phyloP scores from a whole-genome alignment of 2,888 invertebrate genomes.

The Acleris cristana region DNA sequence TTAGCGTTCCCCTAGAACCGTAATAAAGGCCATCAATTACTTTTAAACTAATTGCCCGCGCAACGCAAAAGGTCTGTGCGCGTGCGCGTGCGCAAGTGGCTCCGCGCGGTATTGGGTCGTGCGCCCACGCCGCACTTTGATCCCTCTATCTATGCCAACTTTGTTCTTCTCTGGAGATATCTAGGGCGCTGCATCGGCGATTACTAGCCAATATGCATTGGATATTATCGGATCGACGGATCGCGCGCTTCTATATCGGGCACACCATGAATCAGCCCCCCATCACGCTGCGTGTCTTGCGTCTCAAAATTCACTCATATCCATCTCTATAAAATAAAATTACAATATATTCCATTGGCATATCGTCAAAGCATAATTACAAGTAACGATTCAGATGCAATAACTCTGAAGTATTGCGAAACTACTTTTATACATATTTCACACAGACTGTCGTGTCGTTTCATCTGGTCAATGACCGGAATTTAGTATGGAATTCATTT shows the following conservation, averaged over 20 bases:
- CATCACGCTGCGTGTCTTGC: conserved; percentile 20
- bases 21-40: conserved; percentile 56
- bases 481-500: conserved; percentile 10
- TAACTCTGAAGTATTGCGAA: conserved; percentile 5
- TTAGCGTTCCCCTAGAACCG: conserved; percentile 47
- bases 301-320: not conserved
- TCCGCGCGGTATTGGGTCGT: conserved; percentile 74
- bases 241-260: conserved; percentile 42
- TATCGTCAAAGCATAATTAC: not conserved
- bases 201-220: conserved; percentile 55
- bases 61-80: conserved; percentile 71
- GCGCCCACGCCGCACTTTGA: conserved; percentile 82
- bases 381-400: not conserved
- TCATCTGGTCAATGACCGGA: conserved; percentile 48
- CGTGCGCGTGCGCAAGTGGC: conserved; percentile 54
- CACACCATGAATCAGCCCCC: conserved; percentile 41
- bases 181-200: conserved; percentile 70
- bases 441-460: conserved; percentile 16
- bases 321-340: not conserved
- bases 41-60: conserved; percentile 60
- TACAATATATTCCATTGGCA: not conserved
- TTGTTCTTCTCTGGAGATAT: conserved; percentile 76
- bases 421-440: conserved; percentile 6
- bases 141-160: conserved; percentile 81
- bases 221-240: conserved; percentile 59